Base-by-base conservation (phyloP, 2,888 invertebrate genomes). In the Meiosimyza platycephala region DNA sequence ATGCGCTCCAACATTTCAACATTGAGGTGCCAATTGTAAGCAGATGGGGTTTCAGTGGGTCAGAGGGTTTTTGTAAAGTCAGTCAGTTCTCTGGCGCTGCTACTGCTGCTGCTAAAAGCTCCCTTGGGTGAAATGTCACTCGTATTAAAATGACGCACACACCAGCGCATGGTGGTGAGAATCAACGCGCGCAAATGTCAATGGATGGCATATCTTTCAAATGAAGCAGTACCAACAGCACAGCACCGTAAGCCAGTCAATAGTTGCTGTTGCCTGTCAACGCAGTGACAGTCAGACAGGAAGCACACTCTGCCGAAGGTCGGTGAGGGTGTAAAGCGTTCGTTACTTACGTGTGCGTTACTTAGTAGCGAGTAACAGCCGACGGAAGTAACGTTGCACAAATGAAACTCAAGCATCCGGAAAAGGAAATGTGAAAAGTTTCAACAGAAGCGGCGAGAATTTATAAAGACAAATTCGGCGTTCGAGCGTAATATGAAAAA, bases 81-180 rank as follows among this genome's bases (percentile, higher is more conserved):
- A 40, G 40, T 40, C 40, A 40, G 40, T 40, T 40, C 16, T 40
- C 11, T 33, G 9, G 2, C 40, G 40, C 18, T 47, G 63, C 40
- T 47, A 15, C 47, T 74, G 40, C 18, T 47, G 63, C 40, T 47
- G 22, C 47, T 74, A 77, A 76, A 72, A 76, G 76, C 73, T 81
- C 82, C 81, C 81, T 79, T 80, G 82, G 80, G 81, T 79, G 81
- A 81, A 78, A 78, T 81, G 81, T 81, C 81, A 81, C 78, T 81
- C 77, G 78, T 79, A 80, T n/a, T 51, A 40, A 40, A 40, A 40
- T 40, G 40, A 40, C 40, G 40, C 40, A 40, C 40, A 40, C 16
- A 33, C 59, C 33, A 28, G 50, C 68, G 33, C 60, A 13, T 22
- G 48, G 11, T 28, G 22, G 13, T 16, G 15, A 22, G 40, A 16